Conservation (phyloP, 2,888 invertebrate genomes). For the Drosophila leonis region DNA sequence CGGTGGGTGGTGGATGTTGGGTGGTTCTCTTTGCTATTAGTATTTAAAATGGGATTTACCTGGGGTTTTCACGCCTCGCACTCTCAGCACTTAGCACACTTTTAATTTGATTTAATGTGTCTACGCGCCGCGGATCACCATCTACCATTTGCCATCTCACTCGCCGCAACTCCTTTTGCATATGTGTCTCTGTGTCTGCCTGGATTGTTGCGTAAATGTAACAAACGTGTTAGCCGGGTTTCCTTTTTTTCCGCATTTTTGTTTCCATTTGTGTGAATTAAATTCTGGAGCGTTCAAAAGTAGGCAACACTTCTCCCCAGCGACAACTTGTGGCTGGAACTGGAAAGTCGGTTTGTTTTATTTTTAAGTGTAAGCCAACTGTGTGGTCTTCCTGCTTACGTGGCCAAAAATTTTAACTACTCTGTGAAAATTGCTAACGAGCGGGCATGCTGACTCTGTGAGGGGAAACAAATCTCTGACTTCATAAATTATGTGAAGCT, state of each 20-base stretch:
- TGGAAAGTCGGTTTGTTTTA: conserved; percentile 23
- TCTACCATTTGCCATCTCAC: conserved; percentile 25
- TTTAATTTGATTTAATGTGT: conserved; percentile 82
- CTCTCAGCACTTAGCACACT: conserved; percentile 68
- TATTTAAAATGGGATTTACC: conserved; percentile 80
- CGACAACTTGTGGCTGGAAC: conserved; percentile 49
- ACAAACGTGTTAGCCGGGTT: conserved; percentile 27
- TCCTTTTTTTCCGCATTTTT: conserved; percentile 18
- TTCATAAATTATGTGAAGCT: too few relatives aligned
- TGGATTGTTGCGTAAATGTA: conserved; percentile 39
- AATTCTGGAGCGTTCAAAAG: conserved; percentile 44
- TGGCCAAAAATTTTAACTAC: conserved; percentile 40
- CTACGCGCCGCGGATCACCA: conserved; percentile 66
- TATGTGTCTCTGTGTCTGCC: conserved; percentile 23
- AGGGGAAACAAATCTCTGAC: neutral
- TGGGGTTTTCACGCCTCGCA: conserved; percentile 72
- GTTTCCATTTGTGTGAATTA: conserved; percentile 61
- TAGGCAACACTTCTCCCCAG: conserved; percentile 43
- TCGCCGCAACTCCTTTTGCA: neutral
- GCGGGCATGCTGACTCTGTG: neutral
- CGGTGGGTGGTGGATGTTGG: neutral
- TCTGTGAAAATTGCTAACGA: neutral
- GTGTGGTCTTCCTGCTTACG: conserved; percentile 7
- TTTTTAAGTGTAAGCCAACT: conserved; percentile 1
- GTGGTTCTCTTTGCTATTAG: conserved; percentile 64